Base-by-base conservation (phyloP, 2,797 vertebrate species). In the Myotis vivesi region DNA sequence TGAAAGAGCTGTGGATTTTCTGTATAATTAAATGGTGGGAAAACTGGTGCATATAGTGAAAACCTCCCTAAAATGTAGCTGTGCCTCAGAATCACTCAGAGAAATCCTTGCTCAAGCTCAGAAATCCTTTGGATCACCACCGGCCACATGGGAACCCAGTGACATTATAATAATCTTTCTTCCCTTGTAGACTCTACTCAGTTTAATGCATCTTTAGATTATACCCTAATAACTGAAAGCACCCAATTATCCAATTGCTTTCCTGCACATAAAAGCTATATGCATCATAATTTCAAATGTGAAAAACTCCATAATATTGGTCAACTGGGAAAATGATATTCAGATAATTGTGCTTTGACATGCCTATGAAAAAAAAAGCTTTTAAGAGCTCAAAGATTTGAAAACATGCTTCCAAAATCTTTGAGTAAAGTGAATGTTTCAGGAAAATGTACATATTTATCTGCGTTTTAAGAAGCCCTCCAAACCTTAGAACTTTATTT, bases 281-380 rank as follows among this genome's bases (percentile, higher is more conserved):
- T 80, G 36, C 25, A 79, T 93, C 36, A 15, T 94, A 69, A 71
- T 83, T 92, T 86, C 59, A 93, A 89, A 88, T 73, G 68, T 66
- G 51, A 83, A 88, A 79, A 94, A 55, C 16, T 8, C 55, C 17
- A 16, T 8, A 25, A 85, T 57, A 86, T 9, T 25, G 38, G 38
- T 33, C 71, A 95, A 46, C 41, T 86, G 73, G 11, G 66, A 73
- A 92, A 93, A 80, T 20, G 9, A 33, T 75, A 44, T 71, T 88
- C 93, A 38, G 62, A 33, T 96, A 59, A 64, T 25, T 83, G 36
- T 53, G 13, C 68, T 64, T 53, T n/a, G 5, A 10, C 66, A 33
- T 62, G 3, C 44, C 69, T 87, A 25, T 36, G 72, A 49, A 23
- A 86, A 23, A 86, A 73, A 73, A 90, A 81, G 6, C 55, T 86